Evolutionary conservation across 2,888 invertebrate genomes (phyloP).

Genomic region (Drosophila stalkeri): DNA sequence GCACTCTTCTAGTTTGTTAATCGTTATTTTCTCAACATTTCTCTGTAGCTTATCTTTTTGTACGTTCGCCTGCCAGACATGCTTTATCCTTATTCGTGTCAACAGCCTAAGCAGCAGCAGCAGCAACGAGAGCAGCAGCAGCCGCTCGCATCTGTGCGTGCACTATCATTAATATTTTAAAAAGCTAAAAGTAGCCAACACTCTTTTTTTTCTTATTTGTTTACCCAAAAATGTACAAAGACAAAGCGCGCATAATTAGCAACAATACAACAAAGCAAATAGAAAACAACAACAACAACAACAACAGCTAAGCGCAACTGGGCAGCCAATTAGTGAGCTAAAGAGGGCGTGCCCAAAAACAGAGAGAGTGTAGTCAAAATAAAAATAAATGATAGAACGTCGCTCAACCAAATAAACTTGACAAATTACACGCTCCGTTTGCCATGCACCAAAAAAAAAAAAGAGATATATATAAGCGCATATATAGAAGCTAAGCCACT

Average conservation of each 20-base stretch:
- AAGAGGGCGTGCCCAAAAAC: slow-evolving; percentile 32
- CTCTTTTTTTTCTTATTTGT: slow-evolving; percentile 38
- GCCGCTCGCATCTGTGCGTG: slow-evolving; percentile 42
- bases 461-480: background rate
- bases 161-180: slow-evolving; percentile 71
- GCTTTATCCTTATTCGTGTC: slow-evolving; percentile 23
- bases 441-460: slow-evolving; percentile 17
- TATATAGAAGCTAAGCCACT: background rate
- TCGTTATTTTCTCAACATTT: slow-evolving; percentile 54
- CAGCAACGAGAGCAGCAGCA: slow-evolving; percentile 1
- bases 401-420: slow-evolving; percentile 77
- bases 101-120: slow-evolving; percentile 6
- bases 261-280: slow-evolving; percentile 34
- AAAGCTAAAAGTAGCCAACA: slow-evolving; percentile 57
- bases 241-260: slow-evolving; percentile 74
- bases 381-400: slow-evolving; percentile 17
- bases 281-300: slow-evolving; percentile 29
- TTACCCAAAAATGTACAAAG: slow-evolving; percentile 32
- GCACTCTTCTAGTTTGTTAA: slow-evolving; percentile 30
- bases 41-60: slow-evolving; percentile 53
- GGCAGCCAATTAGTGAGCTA: slow-evolving; percentile 57
- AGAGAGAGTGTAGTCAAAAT: background rate
- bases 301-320: slow-evolving; percentile 8
- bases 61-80: slow-evolving; percentile 21
- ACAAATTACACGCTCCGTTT: slow-evolving; percentile 76